Evolutionary conservation across 2,113 vertebrate species (phyloP).

Genomic region (Columbina picui): DNA sequence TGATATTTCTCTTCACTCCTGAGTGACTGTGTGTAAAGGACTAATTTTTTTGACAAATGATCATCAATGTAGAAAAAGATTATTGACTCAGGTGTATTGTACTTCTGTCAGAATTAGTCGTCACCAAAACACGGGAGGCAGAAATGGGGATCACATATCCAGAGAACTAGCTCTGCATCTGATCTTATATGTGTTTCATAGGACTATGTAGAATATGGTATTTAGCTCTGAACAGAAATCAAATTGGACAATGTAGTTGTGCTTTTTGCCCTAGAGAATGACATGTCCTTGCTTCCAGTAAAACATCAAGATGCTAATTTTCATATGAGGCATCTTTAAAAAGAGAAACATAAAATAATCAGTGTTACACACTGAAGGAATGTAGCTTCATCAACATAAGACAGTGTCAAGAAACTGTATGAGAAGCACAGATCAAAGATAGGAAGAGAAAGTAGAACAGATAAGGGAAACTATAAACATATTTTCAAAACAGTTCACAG

Average conservation of each 20-base stretch:
- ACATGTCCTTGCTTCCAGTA: background rate
- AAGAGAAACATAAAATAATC: background rate
- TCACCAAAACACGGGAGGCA: background rate
- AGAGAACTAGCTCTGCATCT: background rate
- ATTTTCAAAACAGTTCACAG: background rate
- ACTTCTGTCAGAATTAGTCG: background rate
- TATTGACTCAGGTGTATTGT: background rate
- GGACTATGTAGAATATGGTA: background rate
- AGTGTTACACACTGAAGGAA: background rate
- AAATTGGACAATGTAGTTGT: background rate
- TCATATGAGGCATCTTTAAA: background rate
- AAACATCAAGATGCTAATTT: background rate
- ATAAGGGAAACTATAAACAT: background rate
- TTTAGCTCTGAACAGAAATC: background rate
- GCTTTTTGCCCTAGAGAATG: background rate
- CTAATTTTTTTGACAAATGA: background rate
- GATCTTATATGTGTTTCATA: background rate
- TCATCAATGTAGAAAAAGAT: background rate
- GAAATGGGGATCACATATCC: background rate
- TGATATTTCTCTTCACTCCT: background rate
- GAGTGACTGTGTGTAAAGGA: background rate
- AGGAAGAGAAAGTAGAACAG: background rate
- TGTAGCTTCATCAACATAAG: background rate
- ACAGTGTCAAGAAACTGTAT: background rate
- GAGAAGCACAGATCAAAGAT: background rate